Percentiles rank a stretch among this genome's conserved stretches.
Evolutionary conservation across 2,797 vertebrate genomes (phyloP).

Genomic region (Oreochromis mossambicus): DNA sequence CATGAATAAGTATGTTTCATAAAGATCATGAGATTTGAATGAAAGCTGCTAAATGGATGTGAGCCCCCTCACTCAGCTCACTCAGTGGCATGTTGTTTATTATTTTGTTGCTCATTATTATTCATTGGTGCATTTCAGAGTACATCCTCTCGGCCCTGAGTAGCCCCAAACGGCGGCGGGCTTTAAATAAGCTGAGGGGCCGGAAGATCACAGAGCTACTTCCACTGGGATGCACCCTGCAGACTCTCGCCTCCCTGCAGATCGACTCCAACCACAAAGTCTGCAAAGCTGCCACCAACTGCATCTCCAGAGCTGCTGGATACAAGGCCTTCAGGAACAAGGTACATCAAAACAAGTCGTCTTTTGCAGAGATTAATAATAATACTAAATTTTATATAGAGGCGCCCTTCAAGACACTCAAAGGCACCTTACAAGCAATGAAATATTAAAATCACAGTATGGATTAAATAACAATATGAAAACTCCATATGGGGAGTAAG

Average conservation of each 20-base stretch:
- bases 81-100: neutral
- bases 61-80: neutral
- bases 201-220: conserved; percentile 80
- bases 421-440: neutral
- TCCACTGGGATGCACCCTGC: conserved; percentile 81
- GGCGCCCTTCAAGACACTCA: neutral
- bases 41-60: neutral
- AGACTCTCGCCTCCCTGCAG: conserved; percentile 83
- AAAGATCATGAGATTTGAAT: neutral
- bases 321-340: conserved; percentile 80
- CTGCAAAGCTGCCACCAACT: conserved; percentile 75
- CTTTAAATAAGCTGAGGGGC: conserved; percentile 81
- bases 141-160: conserved; percentile 79
- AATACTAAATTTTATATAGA: neutral
- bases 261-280: conserved; percentile 83
- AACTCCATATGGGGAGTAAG: neutral
- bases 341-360: conserved; percentile 54
- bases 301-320: conserved; percentile 71
- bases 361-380: neutral
- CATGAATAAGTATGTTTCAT: neutral
- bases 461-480: neutral
- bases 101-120: neutral
- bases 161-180: conserved; percentile 75
- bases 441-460: neutral
- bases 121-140: conserved; percentile 69